Evolutionary conservation across 2,113 vertebrate genomes (phyloP), one percentile per base, ranked within the genome.

Genomic region (Periophthalmodon schlosseri): DNA sequence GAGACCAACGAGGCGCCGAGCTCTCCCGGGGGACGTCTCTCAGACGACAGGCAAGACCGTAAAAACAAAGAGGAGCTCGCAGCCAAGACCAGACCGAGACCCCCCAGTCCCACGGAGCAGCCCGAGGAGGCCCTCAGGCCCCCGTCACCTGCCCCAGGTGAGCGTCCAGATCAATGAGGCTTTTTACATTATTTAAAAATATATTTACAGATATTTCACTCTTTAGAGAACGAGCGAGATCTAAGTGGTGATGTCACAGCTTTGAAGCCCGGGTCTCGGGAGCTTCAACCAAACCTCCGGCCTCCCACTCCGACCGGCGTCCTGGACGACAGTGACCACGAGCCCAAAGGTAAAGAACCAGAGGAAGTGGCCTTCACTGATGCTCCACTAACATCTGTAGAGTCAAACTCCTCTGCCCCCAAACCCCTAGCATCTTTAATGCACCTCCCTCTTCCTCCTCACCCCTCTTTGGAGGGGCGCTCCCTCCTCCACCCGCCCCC

Each of bases 371-470:
- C 94, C 61, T 88, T 84, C 76, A 94, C 94, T 2, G 94, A 93
- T 0, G 91, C 92, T 0, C 92, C 74, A 70, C 92, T 95, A 72
- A 79, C 83, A 57, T 56, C 74, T 10, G 46, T 88, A 75, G 93
- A 74, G 6, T 74, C 92, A 0, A 88, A 93, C 36, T 4, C 84
- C 18, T 65, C 91, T 47, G 77, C 85, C 49, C 89, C 87, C 34
- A 93, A 90, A 80, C 34, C 86, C 11, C 79, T 83, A 0, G 23
- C 84, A 10, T 78, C 89, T 28, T 67, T 90, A 87, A 81, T 93
- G 77, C 80, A 93, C 76, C 94, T 95, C 78, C 93, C 95, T 60
- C 90, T 95, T 67, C 93, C 94, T 18, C 84, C 92, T 0, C 88
- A 75, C 77, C 92, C 91, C 0, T 63, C 89, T 14, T 81, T 93